These are phyloP conservation scores for Diacarnus erythraeanus DNA, from an alignment of 37 sponge, comb jelly and placozoan genomes.

Conservation along the genomic window DNA sequence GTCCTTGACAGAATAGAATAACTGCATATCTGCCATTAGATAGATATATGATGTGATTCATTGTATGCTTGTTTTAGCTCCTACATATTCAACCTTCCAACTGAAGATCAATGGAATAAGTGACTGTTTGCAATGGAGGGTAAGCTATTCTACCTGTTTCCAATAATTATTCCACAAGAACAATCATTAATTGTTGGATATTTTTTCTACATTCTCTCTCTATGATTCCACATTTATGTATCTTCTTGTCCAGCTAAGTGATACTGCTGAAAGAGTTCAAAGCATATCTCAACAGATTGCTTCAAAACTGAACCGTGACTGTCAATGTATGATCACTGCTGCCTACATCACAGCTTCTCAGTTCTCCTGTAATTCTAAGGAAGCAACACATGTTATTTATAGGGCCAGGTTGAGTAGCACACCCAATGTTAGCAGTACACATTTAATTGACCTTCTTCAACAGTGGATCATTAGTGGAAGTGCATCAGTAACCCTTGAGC, in stretches of 20 bases:
- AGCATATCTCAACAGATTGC: neutral
- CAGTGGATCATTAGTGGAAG: constrained; percentile 3
- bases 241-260: neutral
- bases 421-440: neutral
- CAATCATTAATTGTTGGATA: too few relatives aligned
- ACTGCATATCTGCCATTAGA: neutral
- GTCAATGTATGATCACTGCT: constrained; percentile 9
- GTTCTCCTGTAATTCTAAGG: neutral
- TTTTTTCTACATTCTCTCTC: neutral
- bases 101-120: neutral
- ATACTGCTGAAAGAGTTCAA: neutral
- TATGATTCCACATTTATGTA: too few relatives aligned
- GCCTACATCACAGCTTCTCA: constrained; percentile 18
- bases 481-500: neutral
- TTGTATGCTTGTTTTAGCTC: neutral
- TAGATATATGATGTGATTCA: neutral
- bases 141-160: too few relatives aligned
- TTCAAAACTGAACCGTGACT: neutral
- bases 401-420: constrained; percentile 3
- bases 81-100: neutral
- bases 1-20: too few relatives aligned
- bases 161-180: too few relatives aligned
- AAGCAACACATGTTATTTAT: neutral
- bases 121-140: constrained; percentile 19
- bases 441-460: neutral